phyloP scores from a whole-genome alignment of 1,140 invertebrate genomes.

The Drosophila nigrodunni region DNA sequence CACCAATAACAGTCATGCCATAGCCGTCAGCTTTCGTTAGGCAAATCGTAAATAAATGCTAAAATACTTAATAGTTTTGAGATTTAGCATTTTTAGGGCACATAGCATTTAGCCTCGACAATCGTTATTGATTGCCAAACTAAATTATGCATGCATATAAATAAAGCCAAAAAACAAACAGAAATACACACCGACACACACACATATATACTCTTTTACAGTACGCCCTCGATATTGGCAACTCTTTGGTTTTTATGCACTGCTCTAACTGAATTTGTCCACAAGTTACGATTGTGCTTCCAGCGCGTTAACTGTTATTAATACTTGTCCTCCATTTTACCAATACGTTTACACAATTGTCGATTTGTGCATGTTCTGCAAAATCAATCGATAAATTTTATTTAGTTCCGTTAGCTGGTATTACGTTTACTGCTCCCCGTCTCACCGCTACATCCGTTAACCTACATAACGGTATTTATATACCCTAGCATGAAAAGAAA shows the following conservation, averaged over 20 bases:
- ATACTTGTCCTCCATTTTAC: constrained; percentile 37
- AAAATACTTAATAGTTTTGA: constrained; percentile 30
- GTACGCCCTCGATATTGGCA: neutral
- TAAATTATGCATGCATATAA: constrained; percentile 68
- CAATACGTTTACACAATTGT: neutral
- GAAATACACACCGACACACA: constrained; percentile 5
- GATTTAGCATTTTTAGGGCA: constrained; percentile 21
- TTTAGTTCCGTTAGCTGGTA: constrained; percentile 64
- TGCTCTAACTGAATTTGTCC: constrained; percentile 42
- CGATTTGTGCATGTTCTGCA: constrained; percentile 21
- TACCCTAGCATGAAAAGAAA: neutral
- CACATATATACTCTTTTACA: neutral
- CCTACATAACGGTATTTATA: constrained; percentile 50
- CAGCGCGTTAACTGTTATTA: constrained; percentile 59
- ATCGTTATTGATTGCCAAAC: constrained; percentile 64
- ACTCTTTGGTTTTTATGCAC: constrained; percentile 60
- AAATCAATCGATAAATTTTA: constrained; percentile 77
- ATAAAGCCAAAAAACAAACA: constrained; percentile 30
- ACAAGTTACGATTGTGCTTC: constrained; percentile 8
- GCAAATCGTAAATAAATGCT: neutral
- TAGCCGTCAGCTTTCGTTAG: no score
- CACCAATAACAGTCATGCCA: no score
- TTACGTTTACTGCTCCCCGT: neutral
- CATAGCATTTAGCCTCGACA: constrained; percentile 54
- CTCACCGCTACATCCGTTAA: constrained; percentile 45